Evolutionary conservation across 2,888 invertebrate genomes (phyloP).

Genomic region (Drosophila acutilabella): DNA sequence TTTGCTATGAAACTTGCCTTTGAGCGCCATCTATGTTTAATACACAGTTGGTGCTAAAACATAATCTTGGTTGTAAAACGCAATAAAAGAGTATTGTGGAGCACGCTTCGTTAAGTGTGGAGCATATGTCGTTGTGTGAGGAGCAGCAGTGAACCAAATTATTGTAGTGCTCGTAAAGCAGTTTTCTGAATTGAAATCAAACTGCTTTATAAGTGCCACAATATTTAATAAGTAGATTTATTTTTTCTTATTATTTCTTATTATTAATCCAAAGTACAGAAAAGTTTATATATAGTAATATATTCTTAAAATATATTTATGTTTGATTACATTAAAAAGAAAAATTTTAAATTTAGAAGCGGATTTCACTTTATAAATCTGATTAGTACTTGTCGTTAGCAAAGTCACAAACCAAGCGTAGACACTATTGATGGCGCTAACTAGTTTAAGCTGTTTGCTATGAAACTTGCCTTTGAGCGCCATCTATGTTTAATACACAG

Average conservation of each 20-base stretch:
- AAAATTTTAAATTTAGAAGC: too few relatives aligned
- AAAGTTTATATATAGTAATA: too few relatives aligned
- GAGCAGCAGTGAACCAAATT: not conserved
- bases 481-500: not conserved
- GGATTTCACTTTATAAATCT: too few relatives aligned
- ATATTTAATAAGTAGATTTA: too few relatives aligned
- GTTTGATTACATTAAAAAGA: too few relatives aligned
- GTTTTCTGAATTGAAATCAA: too few relatives aligned
- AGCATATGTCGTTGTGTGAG: not conserved
- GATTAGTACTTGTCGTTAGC: not conserved
- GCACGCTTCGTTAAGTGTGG: not conserved
- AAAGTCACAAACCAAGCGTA: slow-evolving; percentile 9
- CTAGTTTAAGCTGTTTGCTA: slow-evolving; percentile 1
- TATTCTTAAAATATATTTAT: too few relatives aligned
- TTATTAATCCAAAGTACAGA: too few relatives aligned
- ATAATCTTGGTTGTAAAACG: not conserved
- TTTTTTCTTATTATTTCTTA: too few relatives aligned
- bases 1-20: not conserved
- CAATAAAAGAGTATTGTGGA: not conserved
- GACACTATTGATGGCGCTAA: not conserved
- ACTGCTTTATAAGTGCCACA: too few relatives aligned
- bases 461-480: not conserved
- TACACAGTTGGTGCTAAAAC: not conserved
- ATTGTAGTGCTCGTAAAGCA: not conserved
- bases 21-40: not conserved